Base-by-base conservation (phyloP, 2,113 vertebrate species). In the Mormyrus iriodes region DNA sequence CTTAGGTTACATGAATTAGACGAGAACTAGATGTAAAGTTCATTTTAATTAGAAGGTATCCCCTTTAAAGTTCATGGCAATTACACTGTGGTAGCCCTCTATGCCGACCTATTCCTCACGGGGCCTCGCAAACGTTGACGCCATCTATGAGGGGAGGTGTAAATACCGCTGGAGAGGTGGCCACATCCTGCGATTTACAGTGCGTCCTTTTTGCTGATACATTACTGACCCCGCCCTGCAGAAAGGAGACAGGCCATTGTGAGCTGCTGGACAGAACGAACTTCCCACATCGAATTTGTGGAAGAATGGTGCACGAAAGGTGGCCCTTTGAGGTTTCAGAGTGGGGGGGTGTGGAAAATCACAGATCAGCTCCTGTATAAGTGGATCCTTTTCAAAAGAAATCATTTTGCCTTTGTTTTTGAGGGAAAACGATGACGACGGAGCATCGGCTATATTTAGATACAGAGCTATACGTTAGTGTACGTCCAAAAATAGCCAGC, bases 361-460 rank as follows among this genome's bases (percentile, higher is more conserved):
- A 8, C 9, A 27, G n/a, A 10, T 24, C 44, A 1, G 3, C 86
- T 15, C 35, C 21, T 27, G 58, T 52, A 24, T 73, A 48, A n/a
- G 2, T 35, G 42, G 17, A 87, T 31, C 49, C 12, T 51, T 31
- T 51, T 27, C 44, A 76, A 4, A 65, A 76, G 46, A 35, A 52
- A n/a, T 51, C 65, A 44, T 35, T 79, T 73, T 51, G 3, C 86
- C n/a, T 48, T 49, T 49, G 61, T 88, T 51, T 76, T 46, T 44
- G 44, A 48, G 44, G 87, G 42, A 58, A 88, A 88, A 51, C 15
- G 53, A 58, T 42, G 53, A 58, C 44, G 44, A 73, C 27, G 44
- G 87, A 88, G 46, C n/a, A 44, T 76, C 1, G 44, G 5, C 87
- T 88, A 88, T 88, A 88, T 88, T 88, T 88, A 88, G 87, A 42